Evolutionary conservation across 2,888 invertebrate species (phyloP), one percentile per base, ranked within the genome.

Genomic region (Diadegma fenestrale): DNA sequence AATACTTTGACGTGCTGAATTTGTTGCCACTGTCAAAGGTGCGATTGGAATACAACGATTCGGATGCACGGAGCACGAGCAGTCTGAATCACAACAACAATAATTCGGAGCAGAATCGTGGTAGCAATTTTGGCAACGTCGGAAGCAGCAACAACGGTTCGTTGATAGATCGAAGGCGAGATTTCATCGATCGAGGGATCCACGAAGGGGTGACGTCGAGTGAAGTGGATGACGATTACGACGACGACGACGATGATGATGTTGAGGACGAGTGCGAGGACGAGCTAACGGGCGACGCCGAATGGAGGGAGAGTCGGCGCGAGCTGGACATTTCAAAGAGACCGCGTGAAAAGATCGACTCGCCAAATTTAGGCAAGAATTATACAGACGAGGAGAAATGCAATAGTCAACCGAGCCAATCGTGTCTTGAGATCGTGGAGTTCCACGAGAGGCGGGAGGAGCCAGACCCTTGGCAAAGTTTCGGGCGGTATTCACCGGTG

Each of bases 1-100:
- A 94, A 71, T 94, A 94, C 84, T 93, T 94, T 77, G 93, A 94
- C 86, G 92, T 94, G 5, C 80, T 94, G 63, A 93, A 94, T 80
- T 89, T 94, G 1, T 87, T 94, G 45, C 94, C 94, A 0, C 73
- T 94, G 45, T 93, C 94, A 3, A 94, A 94, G 86, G 93, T 93
- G 2, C 91, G 93, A 17, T 76, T 94, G 76, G 92, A 92, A 78
- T 90, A 92, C 75, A 89, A 92, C 81, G 93, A 93, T 63, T 85
- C 88, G 12, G 90, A 87, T 61, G 88, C 19, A 26, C 88, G 83
- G n/a, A 86, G 73, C n/a, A 48, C 75, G 45, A 78, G 87, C 76
- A 61, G 26, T 19, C 58, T 10, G 5, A 72, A 78, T 8, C 58
- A 61, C 22, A 69, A 43, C 45, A 77, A 8, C 61, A 37, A 61